Evolutionary conservation across 2,797 vertebrate genomes (phyloP).

Genomic region (Peromyscus melanophrys): DNA sequence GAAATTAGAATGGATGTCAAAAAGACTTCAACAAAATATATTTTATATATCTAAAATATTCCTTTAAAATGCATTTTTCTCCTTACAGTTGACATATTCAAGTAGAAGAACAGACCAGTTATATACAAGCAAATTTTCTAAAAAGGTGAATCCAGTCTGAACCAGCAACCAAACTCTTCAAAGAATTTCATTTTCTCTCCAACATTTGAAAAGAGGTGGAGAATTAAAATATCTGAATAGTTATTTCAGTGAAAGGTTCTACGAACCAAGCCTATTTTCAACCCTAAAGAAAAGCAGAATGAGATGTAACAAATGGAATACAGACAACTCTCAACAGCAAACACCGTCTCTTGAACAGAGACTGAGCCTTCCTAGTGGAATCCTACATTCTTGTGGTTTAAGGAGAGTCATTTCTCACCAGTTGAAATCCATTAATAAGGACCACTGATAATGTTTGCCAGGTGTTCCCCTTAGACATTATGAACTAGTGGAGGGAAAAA

Average conservation of each 20-base stretch:
- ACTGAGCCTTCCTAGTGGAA: background rate
- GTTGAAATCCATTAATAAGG: conserved; percentile 49
- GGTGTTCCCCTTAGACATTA: conserved; percentile 59
- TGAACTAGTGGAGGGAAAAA: background rate
- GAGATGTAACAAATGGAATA: background rate
- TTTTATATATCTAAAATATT: background rate
- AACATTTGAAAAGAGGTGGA: background rate
- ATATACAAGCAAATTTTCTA: conserved; percentile 21
- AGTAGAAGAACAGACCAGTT: background rate
- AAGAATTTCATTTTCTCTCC: conserved; percentile 21
- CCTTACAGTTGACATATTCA: conserved; percentile 44
- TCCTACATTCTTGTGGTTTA: conserved; percentile 39
- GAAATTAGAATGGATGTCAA: background rate
- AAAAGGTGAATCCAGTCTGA: background rate
- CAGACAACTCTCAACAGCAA: conserved; percentile 23
- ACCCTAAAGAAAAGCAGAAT: background rate
- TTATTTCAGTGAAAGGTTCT: conserved; percentile 17
- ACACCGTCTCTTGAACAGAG: conserved; percentile 2
- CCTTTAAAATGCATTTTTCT: background rate
- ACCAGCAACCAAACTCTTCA: background rate
- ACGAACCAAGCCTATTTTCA: background rate
- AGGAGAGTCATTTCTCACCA: conserved; percentile 40
- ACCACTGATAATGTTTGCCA: conserved; percentile 48
- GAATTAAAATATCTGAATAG: background rate
- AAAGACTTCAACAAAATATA: conserved; percentile 21